Conservation (phyloP, 2,888 invertebrate species). For the Campoplex capitator region DNA sequence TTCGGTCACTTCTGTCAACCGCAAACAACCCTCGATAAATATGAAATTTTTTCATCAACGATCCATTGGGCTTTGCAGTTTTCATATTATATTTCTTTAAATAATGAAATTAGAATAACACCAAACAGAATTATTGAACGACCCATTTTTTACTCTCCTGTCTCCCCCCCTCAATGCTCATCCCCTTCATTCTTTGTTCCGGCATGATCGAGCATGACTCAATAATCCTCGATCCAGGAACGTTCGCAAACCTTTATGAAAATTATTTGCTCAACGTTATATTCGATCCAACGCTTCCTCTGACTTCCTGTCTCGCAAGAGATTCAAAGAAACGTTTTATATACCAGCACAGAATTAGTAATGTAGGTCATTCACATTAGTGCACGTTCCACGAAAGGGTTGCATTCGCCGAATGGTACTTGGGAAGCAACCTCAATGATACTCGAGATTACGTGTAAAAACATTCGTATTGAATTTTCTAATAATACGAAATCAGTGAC, state of each 20-base stretch:
- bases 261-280: too few species aligned
- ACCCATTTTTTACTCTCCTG: conserved; percentile 44
- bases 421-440: not conserved
- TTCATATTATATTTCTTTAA: not conserved
- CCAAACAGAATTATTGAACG: conserved; percentile 50
- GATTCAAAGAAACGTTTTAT: not conserved
- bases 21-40: not conserved
- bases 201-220: not conserved
- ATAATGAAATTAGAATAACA: conserved; percentile 17
- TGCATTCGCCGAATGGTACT: not conserved
- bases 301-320: not conserved
- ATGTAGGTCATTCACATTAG: conserved; percentile 13
- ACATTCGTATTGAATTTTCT: not conserved
- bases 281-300: not conserved
- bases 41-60: not conserved
- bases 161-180: conserved; percentile 1
- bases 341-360: not conserved
- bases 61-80: not conserved
- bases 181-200: not conserved
- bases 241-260: not conserved
- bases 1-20: not conserved
- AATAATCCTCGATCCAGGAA: not conserved
- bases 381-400: conserved; percentile 7
- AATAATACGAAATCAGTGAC: not conserved
- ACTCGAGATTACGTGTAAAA: not conserved